Percentiles rank a stretch among this genome's conserved stretches.
phyloP scores from a whole-genome alignment of 2,888 invertebrate genomes.

The Phragmatobia fuliginosa region DNA sequence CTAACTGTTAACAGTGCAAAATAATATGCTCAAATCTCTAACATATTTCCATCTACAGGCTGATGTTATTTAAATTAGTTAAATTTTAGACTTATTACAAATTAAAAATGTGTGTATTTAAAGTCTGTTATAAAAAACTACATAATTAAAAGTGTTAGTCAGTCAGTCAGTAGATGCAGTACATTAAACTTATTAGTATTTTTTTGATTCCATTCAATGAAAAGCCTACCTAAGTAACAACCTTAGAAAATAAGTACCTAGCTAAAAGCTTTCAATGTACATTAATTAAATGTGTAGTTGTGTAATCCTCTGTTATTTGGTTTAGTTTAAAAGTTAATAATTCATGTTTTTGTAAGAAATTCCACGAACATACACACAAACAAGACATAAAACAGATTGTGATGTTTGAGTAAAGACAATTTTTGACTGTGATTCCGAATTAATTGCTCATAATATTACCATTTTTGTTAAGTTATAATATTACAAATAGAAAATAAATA shows the following conservation, averaged over 20 bases:
- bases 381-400: slow-evolving; percentile 14
- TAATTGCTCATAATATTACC: slow-evolving; percentile 49
- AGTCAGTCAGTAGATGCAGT: neutral
- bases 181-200: neutral
- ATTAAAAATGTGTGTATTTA: neutral
- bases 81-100: neutral
- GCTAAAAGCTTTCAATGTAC: too few relatives aligned
- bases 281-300: too few relatives aligned
- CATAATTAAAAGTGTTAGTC: neutral
- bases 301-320: neutral
- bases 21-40: neutral
- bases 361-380: neutral
- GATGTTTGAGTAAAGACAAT: slow-evolving; percentile 40
- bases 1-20: neutral
- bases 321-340: neutral
- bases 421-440: slow-evolving; percentile 58
- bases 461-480: slow-evolving; percentile 35
- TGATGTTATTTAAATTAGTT: neutral
- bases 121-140: neutral
- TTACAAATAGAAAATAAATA: slow-evolving; percentile 7
- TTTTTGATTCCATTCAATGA: neutral
- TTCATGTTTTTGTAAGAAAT: neutral
- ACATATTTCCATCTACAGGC: neutral
- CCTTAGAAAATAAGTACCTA: too few relatives aligned
- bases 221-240: too few relatives aligned